A percentile compares a stretch with the other conserved stretches of the same genome.
phyloP scores from a whole-genome alignment of 2,113 vertebrate species.

The Salvelinus alpinus region DNA sequence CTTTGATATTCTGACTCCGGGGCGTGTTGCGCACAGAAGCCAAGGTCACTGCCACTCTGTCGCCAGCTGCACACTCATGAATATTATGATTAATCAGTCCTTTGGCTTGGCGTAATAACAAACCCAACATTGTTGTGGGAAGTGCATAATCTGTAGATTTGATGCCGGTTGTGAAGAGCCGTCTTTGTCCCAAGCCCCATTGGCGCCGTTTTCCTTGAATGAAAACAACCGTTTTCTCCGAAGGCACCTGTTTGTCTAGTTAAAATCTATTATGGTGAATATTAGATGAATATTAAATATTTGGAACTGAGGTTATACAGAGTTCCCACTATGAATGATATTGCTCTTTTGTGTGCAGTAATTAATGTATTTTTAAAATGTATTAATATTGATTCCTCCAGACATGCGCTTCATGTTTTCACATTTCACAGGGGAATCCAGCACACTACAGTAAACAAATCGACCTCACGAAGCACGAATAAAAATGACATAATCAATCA shows the following conservation, averaged over 20 bases:
- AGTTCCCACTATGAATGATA: background rate
- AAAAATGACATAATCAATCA: constrained; percentile 23
- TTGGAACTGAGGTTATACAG: background rate
- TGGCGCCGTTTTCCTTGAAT: constrained; percentile 33
- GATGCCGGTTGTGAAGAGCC: constrained; percentile 40
- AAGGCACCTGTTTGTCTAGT: background rate
- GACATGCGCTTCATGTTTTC: background rate
- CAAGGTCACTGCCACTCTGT: constrained; percentile 71
- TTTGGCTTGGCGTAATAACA: constrained; percentile 67
- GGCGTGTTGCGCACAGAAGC: constrained; percentile 61
- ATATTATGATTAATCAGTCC: constrained; percentile 74
- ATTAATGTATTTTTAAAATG: background rate
- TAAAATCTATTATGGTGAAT: background rate
- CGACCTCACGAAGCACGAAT: constrained; percentile 18
- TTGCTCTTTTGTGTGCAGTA: background rate
- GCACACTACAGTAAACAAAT: constrained; percentile 16
- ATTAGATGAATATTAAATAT: no score
- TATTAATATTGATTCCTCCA: background rate
- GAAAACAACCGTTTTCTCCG: background rate
- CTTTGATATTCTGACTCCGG: constrained; percentile 71
- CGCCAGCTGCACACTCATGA: constrained; percentile 62
- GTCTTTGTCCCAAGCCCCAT: constrained; percentile 19
- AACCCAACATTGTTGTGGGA: constrained; percentile 50
- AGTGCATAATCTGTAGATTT: constrained; percentile 35
- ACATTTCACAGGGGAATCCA: constrained; percentile 4